Evolutionary conservation across 2,888 invertebrate genomes (phyloP), one percentile per base, ranked within the genome.

Genomic region (Schrankia costaestrigalis): DNA sequence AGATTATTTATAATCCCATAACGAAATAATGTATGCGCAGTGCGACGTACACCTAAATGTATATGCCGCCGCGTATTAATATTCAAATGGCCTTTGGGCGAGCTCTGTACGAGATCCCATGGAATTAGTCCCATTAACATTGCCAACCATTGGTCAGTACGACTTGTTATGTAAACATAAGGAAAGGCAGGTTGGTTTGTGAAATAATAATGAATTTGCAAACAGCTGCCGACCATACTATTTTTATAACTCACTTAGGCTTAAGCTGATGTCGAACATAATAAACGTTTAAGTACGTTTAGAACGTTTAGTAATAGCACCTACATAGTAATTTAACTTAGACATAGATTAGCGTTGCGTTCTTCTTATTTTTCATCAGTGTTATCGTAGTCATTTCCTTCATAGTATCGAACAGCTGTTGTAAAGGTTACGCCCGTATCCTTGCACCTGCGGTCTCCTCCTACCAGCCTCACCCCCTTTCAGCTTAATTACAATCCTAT

Each of bases 391-490:
- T 57, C 59, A 71, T 78, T 83, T 78, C 77, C 76, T 75, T 57
- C 63, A 61, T 67, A 62, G 69, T 50, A 62, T 61, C 46, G 65
- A 78, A 74, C 86, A 85, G 86, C 84, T 87, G 86, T 78, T 75
- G 52, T 60, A 76, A 82, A 82, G 79, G 80, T 79, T 77, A 83
- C 81, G 73, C 81, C 81, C 73, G 70, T 66, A 71, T 72, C 70
- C 70, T 68, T 64, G 77, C 86, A 87, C 86, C 86, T 86, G 86
- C 82, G 53, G 53, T 43, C 46, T 50, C 63, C 55, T 48, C 55
- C 42, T 50, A 47, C 55, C 43, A 45, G 53, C 66, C 63, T 66
- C 66, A 68, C 62, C 65, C 64, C 66, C 64, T 63, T 56, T 56
- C 49, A 58, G 63, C 67, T 78, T 79, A 76, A 78, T 80, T 77